A percentile compares a stretch with the other conserved stretches of the same genome.
These are phyloP conservation scores for Orbicella faveolata DNA, from an alignment of 64 coral and sea anemone species.

Conservation along the genomic window DNA sequence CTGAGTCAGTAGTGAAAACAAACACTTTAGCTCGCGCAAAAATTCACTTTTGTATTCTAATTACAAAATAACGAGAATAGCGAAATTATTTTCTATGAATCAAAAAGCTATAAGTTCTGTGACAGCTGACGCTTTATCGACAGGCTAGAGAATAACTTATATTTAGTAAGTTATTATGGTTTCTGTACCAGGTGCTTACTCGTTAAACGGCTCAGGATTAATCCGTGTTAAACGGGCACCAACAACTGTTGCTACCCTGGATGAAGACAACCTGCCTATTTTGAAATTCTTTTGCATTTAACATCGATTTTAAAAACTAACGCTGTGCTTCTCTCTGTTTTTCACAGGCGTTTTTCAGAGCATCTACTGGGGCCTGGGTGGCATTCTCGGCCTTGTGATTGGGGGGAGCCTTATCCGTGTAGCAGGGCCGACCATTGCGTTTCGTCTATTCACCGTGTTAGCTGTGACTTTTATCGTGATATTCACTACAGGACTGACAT, in stretches of 20 bases:
- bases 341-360: conserved; percentile 61
- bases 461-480: conserved; percentile 18
- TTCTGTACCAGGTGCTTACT: no score
- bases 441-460: conserved; percentile 55
- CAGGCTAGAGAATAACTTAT: no score
- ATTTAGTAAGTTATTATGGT: no score
- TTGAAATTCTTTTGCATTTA: no score
- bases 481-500: conserved; percentile 53
- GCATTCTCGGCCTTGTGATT: conserved; percentile 35
- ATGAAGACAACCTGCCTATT: no score
- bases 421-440: conserved; percentile 38
- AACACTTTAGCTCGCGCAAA: background rate
- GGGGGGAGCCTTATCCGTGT: conserved; percentile 28
- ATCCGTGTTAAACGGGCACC: no score
- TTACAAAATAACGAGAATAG: no score
- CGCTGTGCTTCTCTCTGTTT: background rate
- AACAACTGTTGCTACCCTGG: no score
- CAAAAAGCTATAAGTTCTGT: no score
- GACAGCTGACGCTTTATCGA: no score
- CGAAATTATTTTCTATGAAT: no score
- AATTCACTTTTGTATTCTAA: background rate
- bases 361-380: conserved; percentile 62
- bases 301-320: background rate
- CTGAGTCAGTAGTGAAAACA: background rate
- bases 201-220: no score